These are phyloP conservation scores for Trissolcus brochymenae DNA, from an alignment of 2,888 invertebrate genomes.

Conservation along the genomic window DNA sequence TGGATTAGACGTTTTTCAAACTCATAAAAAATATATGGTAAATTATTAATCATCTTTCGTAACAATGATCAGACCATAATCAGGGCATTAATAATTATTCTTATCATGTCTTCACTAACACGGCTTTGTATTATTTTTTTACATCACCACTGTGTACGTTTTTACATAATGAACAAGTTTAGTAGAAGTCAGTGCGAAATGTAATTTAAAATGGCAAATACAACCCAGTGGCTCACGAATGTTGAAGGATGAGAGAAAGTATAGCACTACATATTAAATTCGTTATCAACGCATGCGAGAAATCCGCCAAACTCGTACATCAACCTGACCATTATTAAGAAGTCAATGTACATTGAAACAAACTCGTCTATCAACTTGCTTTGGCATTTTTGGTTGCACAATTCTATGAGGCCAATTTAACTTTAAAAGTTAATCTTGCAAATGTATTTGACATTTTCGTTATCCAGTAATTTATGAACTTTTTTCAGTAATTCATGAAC, in stretches of 20 bases:
- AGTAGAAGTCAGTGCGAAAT: conserved; percentile 15
- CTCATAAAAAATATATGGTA: too few relatives aligned
- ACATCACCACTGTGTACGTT: conserved; percentile 7
- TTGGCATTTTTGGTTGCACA: too few relatives aligned
- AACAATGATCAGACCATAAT: conserved; percentile 23
- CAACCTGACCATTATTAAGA: conserved; percentile 8
- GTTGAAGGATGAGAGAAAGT: conserved; percentile 38
- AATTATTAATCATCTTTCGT: conserved; percentile 7
- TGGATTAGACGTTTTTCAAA: too few relatives aligned
- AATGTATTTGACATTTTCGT: too few relatives aligned
- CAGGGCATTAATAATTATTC: conserved; percentile 10
- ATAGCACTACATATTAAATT: conserved; percentile 15
- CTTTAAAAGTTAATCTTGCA: too few relatives aligned
- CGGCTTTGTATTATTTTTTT: not conserved
- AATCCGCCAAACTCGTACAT: conserved; percentile 17
- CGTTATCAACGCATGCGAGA: conserved; percentile 30
- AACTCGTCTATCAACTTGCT: too few relatives aligned
- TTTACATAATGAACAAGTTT: conserved; percentile 39
- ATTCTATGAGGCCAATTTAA: too few relatives aligned
- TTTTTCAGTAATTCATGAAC: too few relatives aligned
- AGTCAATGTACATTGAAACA: conserved; percentile 12
- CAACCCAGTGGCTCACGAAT: conserved; percentile 15
- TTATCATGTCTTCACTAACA: not conserved
- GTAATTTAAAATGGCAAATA: conserved; percentile 28
- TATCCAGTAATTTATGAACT: too few relatives aligned